These are phyloP conservation scores for Meloidogyne hapla DNA, from an alignment of 1,140 invertebrate genomes.

Conservation along the genomic window DNA sequence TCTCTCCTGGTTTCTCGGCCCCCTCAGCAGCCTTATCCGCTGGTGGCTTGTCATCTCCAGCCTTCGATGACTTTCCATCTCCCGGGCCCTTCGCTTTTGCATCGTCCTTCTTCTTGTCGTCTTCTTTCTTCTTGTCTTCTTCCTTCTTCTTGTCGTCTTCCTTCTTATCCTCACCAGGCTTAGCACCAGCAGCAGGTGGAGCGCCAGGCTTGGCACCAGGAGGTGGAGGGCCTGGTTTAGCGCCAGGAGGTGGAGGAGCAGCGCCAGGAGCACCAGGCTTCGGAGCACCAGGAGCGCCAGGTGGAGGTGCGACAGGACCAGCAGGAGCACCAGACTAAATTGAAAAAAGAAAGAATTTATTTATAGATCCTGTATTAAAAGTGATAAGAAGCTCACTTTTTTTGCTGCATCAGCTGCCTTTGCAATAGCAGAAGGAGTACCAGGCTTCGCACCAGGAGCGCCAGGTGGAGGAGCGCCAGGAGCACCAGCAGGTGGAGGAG, in stretches of 20 bases:
- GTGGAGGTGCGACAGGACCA: background rate
- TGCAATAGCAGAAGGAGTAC: background rate
- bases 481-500: background rate
- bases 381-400: background rate
- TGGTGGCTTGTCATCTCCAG: background rate
- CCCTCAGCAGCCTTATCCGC: conserved; percentile 1
- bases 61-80: background rate
- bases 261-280: too few species aligned
- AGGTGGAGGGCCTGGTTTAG: background rate
- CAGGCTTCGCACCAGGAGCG: background rate
- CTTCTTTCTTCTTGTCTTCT: background rate
- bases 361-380: background rate
- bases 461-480: background rate
- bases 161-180: background rate
- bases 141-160: background rate
- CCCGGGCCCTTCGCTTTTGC: background rate
- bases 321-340: background rate
- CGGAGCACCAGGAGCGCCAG: background rate
- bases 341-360: background rate
- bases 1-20: background rate
- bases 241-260: background rate
- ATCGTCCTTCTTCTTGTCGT: background rate
- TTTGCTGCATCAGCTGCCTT: background rate
- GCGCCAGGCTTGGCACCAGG: background rate
- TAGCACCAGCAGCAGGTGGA: background rate